Base-by-base conservation (phyloP, 2,113 vertebrate genomes). In the Ammodramus savannarum region DNA sequence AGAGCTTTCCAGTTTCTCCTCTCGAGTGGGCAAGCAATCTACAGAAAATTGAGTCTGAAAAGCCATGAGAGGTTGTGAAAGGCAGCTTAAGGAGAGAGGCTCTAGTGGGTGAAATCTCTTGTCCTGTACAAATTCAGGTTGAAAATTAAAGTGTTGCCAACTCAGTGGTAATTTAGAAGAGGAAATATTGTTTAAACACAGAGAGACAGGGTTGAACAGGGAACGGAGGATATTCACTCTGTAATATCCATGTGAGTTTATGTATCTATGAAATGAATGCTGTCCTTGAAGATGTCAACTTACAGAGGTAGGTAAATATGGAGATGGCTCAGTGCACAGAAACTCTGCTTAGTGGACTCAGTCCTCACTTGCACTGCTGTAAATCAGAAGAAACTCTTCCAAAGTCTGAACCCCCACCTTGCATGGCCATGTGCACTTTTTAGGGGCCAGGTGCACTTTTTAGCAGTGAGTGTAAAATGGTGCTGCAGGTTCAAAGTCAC, bases 31-130 rank as follows among this genome's bases (percentile, higher is more conserved):
- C 97, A 98, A 97, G 98, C 98, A 98, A 98, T 98, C 98, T 98
- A 97, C 89, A 97, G 98, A 98, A 98, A 98, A 98, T 98, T 98
- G 98, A 98, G 97, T 97, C 97, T 98, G 98, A 98, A 98, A 98
- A 97, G 97, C 95, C 78, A n/a, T 13, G 67, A 83, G 89, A 71
- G 81, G 73, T 43, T 71, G 68, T 59, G 89, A 84, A 72, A 90
- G 85, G 89, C 86, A 72, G 79, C 57, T 81, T 89, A 85, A 86
- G 46, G 61, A 66, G 20, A 69, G 48, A 87, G 38, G 43, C 25
- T 58, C 48, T 63, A 0, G 9, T 67, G 76, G 85, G 54, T 57
- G 61, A 77, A 76, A 84, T 67, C 82, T 77, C 85, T 86, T 75
- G 48, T 61, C 46, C 39, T 59, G 80, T 41, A 79, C 54, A 73